Conservation (phyloP, 2,113 vertebrate species). For the Onychostruthus taczanowskii region DNA sequence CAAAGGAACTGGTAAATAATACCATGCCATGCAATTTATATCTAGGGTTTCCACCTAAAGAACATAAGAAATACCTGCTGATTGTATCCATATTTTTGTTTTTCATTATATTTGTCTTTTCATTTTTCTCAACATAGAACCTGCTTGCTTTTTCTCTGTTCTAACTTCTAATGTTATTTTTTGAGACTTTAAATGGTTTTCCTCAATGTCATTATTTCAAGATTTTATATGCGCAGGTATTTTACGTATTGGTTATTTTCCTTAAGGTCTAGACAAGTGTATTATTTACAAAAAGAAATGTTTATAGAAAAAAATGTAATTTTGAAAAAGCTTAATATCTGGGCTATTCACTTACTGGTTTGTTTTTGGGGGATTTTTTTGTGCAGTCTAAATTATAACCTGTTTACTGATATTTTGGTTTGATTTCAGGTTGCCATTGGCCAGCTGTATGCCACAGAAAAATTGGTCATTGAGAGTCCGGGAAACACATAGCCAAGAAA, state of each 20-base stretch:
- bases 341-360: neutral
- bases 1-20: neutral
- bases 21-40: neutral
- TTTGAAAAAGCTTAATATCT: neutral
- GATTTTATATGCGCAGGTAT: neutral
- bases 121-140: neutral
- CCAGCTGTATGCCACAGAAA: constrained; percentile 78
- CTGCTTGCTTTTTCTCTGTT: neutral
- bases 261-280: neutral
- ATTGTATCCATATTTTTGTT: neutral
- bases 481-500: constrained; percentile 49
- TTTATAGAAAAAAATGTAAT: neutral
- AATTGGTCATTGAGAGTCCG: constrained; percentile 76
- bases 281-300: neutral
- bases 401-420: constrained; percentile 34
- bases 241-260: neutral
- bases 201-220: neutral
- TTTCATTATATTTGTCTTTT: neutral
- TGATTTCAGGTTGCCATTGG: constrained; percentile 78
- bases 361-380: neutral
- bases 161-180: neutral
- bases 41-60: neutral
- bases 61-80: neutral
- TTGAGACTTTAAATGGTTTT: neutral
- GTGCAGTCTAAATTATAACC: neutral